These are phyloP conservation scores for Podargus strigoides DNA, from an alignment of 2,797 vertebrate genomes.

Conservation along the genomic window DNA sequence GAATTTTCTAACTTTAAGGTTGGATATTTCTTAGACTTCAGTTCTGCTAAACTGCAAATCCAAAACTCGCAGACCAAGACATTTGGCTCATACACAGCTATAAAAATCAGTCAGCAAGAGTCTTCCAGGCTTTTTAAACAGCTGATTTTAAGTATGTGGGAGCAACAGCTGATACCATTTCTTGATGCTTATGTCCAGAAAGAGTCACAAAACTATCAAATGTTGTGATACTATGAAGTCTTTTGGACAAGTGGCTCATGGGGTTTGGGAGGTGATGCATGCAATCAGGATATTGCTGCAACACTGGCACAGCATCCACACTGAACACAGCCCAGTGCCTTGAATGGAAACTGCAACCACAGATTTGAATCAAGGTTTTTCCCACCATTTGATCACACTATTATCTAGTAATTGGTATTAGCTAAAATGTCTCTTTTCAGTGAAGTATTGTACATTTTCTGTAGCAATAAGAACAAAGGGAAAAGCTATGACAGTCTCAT, in stretches of 20 bases:
- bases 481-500: neutral
- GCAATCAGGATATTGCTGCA: neutral
- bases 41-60: neutral
- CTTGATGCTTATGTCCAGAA: neutral
- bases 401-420: neutral
- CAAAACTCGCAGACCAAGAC: neutral
- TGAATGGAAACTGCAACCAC: neutral
- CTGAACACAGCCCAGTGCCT: neutral
- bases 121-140: neutral
- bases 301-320: neutral
- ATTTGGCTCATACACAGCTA: neutral
- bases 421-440: constrained; percentile 11
- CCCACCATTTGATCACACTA: neutral
- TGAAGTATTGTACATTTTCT: constrained; percentile 19
- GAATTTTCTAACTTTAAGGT: neutral
- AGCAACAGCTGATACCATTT: neutral
- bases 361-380: neutral
- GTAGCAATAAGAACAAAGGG: neutral
- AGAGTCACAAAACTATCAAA: neutral
- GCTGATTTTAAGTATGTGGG: neutral
- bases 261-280: neutral
- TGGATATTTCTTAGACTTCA: neutral
- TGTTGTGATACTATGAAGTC: neutral
- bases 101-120: neutral
- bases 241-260: neutral